These are phyloP conservation scores for Pseudomyrmex pallidus DNA, from an alignment of 1,140 invertebrate genomes.

Conservation along the genomic window DNA sequence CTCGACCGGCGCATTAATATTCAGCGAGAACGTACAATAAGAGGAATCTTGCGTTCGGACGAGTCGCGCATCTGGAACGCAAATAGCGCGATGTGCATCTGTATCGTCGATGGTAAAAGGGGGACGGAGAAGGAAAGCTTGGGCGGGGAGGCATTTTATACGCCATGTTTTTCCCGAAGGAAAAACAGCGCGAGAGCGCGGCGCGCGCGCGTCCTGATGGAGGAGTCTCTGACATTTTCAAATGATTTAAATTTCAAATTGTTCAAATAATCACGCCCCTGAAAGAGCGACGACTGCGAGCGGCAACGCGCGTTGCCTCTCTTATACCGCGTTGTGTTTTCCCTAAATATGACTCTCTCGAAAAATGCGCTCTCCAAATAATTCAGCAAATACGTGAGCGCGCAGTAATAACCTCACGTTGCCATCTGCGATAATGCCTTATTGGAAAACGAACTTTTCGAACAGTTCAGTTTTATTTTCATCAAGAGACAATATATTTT, in stretches of 20 bases:
- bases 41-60: slow-evolving; percentile 13
- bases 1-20: slow-evolving; percentile 29
- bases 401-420: no score
- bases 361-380: no score
- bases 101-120: background rate
- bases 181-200: background rate
- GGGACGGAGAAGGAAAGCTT: background rate
- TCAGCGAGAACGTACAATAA: slow-evolving; percentile 27
- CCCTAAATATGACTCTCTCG: no score
- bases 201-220: slow-evolving; percentile 1
- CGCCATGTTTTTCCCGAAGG: slow-evolving; percentile 8
- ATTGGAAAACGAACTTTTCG: no score
- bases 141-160: background rate
- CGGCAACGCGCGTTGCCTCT: slow-evolving; percentile 14
- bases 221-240: slow-evolving; percentile 5
- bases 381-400: no score
- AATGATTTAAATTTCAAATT: slow-evolving; percentile 59
- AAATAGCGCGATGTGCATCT: slow-evolving; percentile 13
- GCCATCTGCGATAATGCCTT: no score
- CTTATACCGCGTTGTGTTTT: no score
- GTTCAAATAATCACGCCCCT: slow-evolving; percentile 62
- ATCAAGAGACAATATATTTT: no score
- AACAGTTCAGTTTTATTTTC: no score
- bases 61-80: slow-evolving; percentile 34
- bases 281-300: background rate